Evolutionary conservation across 2,113 vertebrate species (phyloP), one percentile per base, ranked within the genome.

Genomic region (Formicarius rufipectus): DNA sequence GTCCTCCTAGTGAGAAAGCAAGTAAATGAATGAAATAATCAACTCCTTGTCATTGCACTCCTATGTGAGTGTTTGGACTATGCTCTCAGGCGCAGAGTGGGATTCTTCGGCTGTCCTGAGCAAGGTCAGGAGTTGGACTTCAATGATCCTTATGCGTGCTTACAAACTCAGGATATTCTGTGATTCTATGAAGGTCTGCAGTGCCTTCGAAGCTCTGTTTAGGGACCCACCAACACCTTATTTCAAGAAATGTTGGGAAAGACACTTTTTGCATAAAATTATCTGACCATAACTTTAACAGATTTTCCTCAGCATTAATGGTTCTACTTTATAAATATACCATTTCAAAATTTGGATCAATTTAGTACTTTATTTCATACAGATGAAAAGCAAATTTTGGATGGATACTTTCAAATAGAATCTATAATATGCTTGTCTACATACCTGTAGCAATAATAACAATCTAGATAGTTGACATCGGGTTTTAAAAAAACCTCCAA

Each of bases 51-150:
- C 9, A 6, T 10, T 40, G 27, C 2, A 3, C 7, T n/a, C 27
- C 33, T 68, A 4, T 64, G 62, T 0, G 0, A 45, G 28, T 0
- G 0, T 31, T 39, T 59, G 37, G 37, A 14, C 15, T 27, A 8
- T 0, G 0, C 7, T 30, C 10, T 45, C 45, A 12, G 16, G 39
- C 28, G 25, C 24, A 25, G 53, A 8, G 24, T 68, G 53, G 16
- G 30, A 55, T 27, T 76, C 20, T 25, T 89, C 28, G 9, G 17
- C 28, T 35, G 16, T 16, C 53, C 30, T 60, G n/a, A 18, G 7
- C 16, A 12, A 55, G 55, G 21, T 24, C 62, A 47, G n/a, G 39
- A 83, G 30, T 0, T 40, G n/a, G 55, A 83, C 67, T 40, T 40
- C 31, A 15, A 21, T 55, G 39, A 47, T 27, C 21, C 14, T 35